Evolutionary conservation across 2,797 vertebrate species (phyloP), one percentile per base, ranked within the genome.

Genomic region (Xenopus petersii): DNA sequence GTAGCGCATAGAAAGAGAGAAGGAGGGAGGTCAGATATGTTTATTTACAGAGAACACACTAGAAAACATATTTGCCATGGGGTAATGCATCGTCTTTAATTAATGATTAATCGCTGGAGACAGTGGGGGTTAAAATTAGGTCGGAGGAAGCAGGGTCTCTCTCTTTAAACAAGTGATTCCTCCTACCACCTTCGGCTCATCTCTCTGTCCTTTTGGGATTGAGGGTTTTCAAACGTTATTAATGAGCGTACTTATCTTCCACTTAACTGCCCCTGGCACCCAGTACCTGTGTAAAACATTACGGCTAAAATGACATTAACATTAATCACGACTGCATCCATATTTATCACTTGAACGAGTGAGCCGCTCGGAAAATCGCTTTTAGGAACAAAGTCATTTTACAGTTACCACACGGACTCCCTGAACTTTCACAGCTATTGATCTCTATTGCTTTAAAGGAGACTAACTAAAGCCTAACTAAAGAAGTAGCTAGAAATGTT

Each of bases 271-370:
- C 54, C 71, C 76, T 70, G 76, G 76, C 46, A 63, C 65, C 59
- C 42, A 56, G 4, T 79, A 79, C 76, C 76, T 74, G 66, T 79
- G 76, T 79, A 70, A 70, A 79, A 79, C 76, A 79, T 74, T 79
- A 69, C 71, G 54, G 76, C 71, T 30, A 5, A 46, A 42, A 60
- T 79, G 71, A 79, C 76, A 79, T 74, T 74, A 79, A 70, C 76
- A 79, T 79, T 74, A 79, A 79, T 79, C 76, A 74, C 64, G 60
- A 48, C 71, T 58, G 60, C 76, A 73, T 73, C 70, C 71, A 79
- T 64, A 79, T 79, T 79, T 74, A 74, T 79, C 76, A 78, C 75
- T 73, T 63, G 59, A 79, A 71, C 47, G 61, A 65, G 66, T 65
- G 61, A 46, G 26, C 15, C 33, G 65, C 64, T 46, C 30, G n/a